Evolutionary conservation across 1,140 invertebrate species (phyloP).

Genomic region (Tetramorium alpestre): DNA sequence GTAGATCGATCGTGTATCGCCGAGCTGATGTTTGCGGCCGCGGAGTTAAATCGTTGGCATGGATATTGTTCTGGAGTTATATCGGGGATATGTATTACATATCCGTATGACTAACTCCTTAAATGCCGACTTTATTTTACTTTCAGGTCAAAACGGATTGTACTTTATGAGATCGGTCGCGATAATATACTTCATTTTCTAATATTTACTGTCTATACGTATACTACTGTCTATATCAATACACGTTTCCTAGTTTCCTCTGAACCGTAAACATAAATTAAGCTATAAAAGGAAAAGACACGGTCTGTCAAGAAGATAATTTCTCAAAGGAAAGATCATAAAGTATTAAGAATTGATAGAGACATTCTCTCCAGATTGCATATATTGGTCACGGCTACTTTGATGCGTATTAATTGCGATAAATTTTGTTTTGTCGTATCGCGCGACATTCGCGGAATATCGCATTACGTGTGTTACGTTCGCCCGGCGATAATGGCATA

Average conservation of each 20-base stretch:
- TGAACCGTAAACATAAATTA: background rate
- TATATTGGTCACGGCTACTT: background rate
- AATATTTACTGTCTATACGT: background rate
- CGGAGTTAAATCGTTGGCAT: background rate
- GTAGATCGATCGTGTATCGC: slow-evolving; percentile 32
- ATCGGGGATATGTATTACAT: background rate
- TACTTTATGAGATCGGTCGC: background rate
- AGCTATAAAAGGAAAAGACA: background rate
- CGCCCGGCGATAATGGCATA: slow-evolving; percentile 1
- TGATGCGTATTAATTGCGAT: background rate
- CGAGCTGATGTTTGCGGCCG: background rate
- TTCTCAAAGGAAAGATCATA: background rate
- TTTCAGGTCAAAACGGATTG: background rate
- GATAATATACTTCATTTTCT: background rate
- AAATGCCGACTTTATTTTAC: background rate
- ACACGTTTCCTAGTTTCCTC: background rate
- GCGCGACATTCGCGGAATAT: slow-evolving; percentile 12
- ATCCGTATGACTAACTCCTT: background rate
- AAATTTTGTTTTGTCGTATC: background rate
- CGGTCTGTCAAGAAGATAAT: background rate
- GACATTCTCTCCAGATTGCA: background rate
- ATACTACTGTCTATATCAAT: no score
- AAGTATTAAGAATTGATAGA: background rate
- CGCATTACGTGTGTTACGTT: slow-evolving; percentile 27
- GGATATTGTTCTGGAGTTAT: background rate